A percentile compares a stretch with the other conserved stretches of the same genome.
Conservation (phyloP, 2,113 vertebrate species). For the Crypturellus undulatus region DNA sequence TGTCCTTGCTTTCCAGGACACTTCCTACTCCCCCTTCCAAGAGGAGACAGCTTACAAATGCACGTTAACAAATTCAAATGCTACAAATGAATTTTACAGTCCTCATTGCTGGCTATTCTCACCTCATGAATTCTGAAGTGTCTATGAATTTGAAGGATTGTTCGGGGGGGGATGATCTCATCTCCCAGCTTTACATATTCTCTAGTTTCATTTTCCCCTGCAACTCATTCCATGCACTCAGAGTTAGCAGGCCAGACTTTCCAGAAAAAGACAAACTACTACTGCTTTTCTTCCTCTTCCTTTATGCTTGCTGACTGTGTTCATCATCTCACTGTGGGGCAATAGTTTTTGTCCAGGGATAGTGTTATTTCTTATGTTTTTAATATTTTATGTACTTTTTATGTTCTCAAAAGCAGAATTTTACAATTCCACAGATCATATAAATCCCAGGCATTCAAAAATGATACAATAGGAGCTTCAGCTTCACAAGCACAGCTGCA, state of each 20-base stretch:
- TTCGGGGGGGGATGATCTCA: conserved; percentile 75
- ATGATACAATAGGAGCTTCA: conserved; percentile 17
- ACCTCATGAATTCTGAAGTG: conserved; percentile 76
- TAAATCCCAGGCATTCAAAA: not conserved
- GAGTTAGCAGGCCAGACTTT: conserved; percentile 52
- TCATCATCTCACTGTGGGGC: not conserved
- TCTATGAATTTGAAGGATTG: conserved; percentile 71
- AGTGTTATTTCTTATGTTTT: not conserved
- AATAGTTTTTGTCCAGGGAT: not conserved
- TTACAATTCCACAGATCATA: conserved; percentile 13
- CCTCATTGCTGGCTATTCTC: conserved; percentile 59
- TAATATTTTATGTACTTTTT: not conserved
- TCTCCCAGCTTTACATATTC: conserved; percentile 68
- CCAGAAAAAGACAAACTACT: conserved; percentile 53
- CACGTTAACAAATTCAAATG: conserved; percentile 60
- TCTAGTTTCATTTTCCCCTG: conserved; percentile 68
- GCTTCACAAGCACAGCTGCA: conserved; percentile 52
- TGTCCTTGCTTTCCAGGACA: not conserved
- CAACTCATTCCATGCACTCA: conserved; percentile 54
- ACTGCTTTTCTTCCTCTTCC: not conserved
- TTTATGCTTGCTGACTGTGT: conserved; percentile 29
- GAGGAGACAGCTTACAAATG: conserved; percentile 55
- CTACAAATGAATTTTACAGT: conserved; percentile 74
- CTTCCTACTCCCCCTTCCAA: not conserved
- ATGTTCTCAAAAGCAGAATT: conserved; percentile 13